Conservation (phyloP, 2,113 vertebrate genomes). For the Tautogolabrus adspersus region DNA sequence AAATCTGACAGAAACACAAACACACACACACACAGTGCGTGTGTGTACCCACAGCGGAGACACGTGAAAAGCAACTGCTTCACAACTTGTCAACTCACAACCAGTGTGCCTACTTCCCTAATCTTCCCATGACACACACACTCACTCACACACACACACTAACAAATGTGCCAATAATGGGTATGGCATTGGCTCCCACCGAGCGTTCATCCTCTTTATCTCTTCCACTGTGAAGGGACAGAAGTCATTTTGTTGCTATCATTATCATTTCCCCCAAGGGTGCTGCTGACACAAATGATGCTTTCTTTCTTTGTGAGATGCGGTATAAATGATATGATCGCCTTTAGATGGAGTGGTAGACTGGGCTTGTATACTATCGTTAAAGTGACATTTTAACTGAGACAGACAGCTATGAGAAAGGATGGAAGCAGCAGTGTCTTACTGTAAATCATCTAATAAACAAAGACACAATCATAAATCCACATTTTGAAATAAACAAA, state of each 20-base stretch:
- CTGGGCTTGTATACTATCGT: slow-evolving; percentile 15
- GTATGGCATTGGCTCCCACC: slow-evolving; percentile 11
- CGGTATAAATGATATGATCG: slow-evolving; percentile 38
- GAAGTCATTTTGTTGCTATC: slow-evolving; percentile 64
- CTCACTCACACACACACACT: slow-evolving; percentile 7
- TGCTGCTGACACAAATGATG: slow-evolving; percentile 44
- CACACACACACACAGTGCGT: not conserved
- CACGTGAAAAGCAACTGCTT: not conserved
- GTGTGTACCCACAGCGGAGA: not conserved
- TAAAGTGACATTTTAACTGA: slow-evolving; percentile 24
- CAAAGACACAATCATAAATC: not conserved
- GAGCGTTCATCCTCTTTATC: slow-evolving; percentile 59
- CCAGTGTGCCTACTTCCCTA: not conserved
- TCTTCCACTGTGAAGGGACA: slow-evolving; percentile 46
- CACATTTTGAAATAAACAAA: slow-evolving; percentile 18
- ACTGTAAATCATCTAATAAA: slow-evolving; percentile 44
- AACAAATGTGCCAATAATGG: slow-evolving; percentile 32
- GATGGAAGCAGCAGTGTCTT: slow-evolving; percentile 15
- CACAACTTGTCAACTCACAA: slow-evolving; percentile 35
- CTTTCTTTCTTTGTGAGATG: slow-evolving; percentile 45
- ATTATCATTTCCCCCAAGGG: slow-evolving; percentile 61
- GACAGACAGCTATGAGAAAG: slow-evolving; percentile 21
- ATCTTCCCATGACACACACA: slow-evolving; percentile 1
- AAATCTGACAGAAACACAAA: not conserved
- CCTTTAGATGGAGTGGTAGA: slow-evolving; percentile 19